Conservation (phyloP, 2,797 vertebrate species). For the Premnoplex brunnescens region DNA sequence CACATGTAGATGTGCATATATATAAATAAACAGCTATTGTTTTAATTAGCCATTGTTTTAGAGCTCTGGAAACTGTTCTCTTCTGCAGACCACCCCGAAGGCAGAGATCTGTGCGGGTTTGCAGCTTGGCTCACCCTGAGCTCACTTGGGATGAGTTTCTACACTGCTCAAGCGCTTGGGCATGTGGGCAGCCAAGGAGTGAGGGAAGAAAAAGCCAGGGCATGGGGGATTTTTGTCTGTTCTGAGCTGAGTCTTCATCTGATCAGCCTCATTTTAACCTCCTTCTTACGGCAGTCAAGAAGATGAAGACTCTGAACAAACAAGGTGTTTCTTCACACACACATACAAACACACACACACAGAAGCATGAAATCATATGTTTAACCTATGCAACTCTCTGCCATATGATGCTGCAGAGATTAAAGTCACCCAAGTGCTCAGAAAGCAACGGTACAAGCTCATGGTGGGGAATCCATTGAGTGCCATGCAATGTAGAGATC, state of each 20-base stretch:
- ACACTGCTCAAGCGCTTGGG: accelerated
- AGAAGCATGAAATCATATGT: accelerated
- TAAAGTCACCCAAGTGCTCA: background rate
- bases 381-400: background rate
- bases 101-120: background rate
- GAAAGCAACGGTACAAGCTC: background rate
- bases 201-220: background rate
- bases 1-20: background rate
- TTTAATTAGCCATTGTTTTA: slow-evolving; percentile 64
- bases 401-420: background rate
- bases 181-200: background rate
- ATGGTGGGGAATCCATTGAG: background rate
- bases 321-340: background rate
- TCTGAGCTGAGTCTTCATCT: background rate
- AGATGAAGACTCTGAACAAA: background rate
- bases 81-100: slow-evolving; percentile 50
- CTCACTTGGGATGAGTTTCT: background rate
- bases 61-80: slow-evolving; percentile 55
- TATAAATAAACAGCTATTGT: slow-evolving; percentile 56
- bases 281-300: background rate
- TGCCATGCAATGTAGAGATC: accelerated
- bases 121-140: background rate
- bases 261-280: background rate
- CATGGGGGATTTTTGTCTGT: background rate
- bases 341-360: no score